phyloP scores from a whole-genome alignment of 2,113 vertebrate genomes.

The Perccottus glenii region DNA sequence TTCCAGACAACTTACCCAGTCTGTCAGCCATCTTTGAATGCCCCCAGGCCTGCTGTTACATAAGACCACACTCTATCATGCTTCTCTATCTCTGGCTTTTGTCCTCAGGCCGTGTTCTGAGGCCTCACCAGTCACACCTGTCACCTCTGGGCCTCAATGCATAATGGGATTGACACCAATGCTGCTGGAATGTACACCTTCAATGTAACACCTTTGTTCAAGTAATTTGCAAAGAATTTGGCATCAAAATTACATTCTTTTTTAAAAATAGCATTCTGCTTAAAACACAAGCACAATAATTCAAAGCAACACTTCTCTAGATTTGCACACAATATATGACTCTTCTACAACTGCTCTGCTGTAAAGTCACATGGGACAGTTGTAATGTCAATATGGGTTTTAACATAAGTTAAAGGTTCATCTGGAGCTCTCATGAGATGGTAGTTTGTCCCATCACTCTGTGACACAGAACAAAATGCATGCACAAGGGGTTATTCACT shows the following conservation, averaged over 20 bases:
- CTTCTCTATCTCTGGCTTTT: not conserved
- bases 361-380: too few relatives aligned
- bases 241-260: not conserved
- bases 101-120: constrained; percentile 8
- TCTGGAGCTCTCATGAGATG: too few relatives aligned
- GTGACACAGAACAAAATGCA: too few relatives aligned
- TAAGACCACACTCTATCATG: constrained; percentile 15
- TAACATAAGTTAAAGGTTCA: too few relatives aligned
- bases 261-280: not conserved
- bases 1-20: constrained; percentile 3
- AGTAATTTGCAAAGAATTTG: not conserved
- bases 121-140: constrained; percentile 46
- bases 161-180: constrained; percentile 59
- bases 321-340: too few relatives aligned
- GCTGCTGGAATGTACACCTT: constrained; percentile 71
- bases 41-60: constrained; percentile 24
- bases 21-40: constrained; percentile 19
- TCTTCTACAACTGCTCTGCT: too few relatives aligned
- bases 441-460: too few relatives aligned
- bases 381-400: too few relatives aligned
- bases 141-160: constrained; percentile 33
- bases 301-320: too few relatives aligned
- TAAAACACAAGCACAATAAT: not conserved
- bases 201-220: constrained; percentile 15
- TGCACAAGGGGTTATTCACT: too few relatives aligned